phyloP scores from a whole-genome alignment of 1,140 invertebrate species.

The Globodera rostochiensis region DNA sequence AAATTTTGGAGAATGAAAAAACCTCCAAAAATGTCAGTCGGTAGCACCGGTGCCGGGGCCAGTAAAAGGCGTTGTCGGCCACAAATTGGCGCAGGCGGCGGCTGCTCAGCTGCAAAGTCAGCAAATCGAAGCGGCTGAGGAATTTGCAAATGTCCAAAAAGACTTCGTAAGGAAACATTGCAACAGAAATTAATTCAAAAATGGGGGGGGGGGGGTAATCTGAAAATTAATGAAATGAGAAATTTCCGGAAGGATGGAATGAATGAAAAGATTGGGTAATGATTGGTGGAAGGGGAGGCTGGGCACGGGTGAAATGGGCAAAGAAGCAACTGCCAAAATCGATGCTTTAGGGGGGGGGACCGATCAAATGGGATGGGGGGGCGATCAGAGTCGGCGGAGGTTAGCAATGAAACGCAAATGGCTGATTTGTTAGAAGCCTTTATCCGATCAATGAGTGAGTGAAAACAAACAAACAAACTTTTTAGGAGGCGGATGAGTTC shows the following conservation, averaged over 20 bases:
- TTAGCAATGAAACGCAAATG: not conserved
- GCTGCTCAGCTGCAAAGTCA: not conserved
- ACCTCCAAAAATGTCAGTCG: conserved; percentile 5
- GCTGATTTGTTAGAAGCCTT: not conserved
- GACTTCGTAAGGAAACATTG: conserved; percentile 2
- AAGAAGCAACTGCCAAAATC: not conserved
- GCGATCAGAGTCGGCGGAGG: not conserved
- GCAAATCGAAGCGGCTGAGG: not conserved
- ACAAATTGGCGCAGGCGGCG: not conserved
- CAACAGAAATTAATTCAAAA: not conserved
- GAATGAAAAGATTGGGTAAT: not conserved
- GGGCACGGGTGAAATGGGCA: not conserved
- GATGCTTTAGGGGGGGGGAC: too few species aligned
- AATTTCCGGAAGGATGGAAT: not conserved
- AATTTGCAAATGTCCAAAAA: conserved; percentile 5
- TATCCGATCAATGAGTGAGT: not conserved
- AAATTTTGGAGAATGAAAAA: too few species aligned
- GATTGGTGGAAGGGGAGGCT: not conserved
- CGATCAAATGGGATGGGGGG: too few species aligned
- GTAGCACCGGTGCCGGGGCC: conserved; percentile 3
- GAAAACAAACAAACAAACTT: not conserved
- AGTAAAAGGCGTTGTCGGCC: not conserved
- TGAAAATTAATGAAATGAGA: not conserved
- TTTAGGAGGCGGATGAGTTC: not conserved
- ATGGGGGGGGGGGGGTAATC: not conserved